phyloP scores from a whole-genome alignment of 1,140 invertebrate genomes.

The Drosophila nigrodunni region DNA sequence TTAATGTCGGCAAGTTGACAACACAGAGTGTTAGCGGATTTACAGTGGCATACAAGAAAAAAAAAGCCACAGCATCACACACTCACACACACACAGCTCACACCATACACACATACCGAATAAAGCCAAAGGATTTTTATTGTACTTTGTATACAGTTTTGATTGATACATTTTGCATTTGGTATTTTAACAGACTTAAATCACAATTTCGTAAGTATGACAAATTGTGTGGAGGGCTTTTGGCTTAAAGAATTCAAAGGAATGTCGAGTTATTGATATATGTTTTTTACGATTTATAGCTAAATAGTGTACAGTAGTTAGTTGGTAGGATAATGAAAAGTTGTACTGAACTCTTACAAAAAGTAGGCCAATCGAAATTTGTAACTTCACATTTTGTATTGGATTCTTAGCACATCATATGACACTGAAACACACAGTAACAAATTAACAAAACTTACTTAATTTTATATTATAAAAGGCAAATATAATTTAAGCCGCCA shows the following conservation, averaged over 20 bases:
- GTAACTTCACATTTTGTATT: not conserved
- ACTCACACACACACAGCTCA: not conserved
- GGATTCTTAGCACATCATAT: not conserved
- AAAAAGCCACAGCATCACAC: slow-evolving; percentile 6
- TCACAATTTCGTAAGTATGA: slow-evolving; percentile 59
- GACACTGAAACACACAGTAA: not conserved
- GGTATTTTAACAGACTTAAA: slow-evolving; percentile 60
- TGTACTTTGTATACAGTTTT: slow-evolving; percentile 56
- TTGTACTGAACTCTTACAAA: too few relatives aligned
- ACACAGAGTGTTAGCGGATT: slow-evolving; percentile 78
- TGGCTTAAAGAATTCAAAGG: slow-evolving; percentile 19
- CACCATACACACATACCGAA: not conserved
- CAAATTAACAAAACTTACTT: not conserved
- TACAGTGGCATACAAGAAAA: slow-evolving; percentile 41
- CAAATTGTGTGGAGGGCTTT: slow-evolving; percentile 45
- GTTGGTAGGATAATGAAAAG: not conserved
- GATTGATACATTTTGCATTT: slow-evolving; percentile 74
- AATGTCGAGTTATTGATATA: not conserved
- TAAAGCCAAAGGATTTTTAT: slow-evolving; percentile 58
- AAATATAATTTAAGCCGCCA: slow-evolving; percentile 13
- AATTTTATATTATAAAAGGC: not conserved
- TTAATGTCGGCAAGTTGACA: slow-evolving; percentile 78
- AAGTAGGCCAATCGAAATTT: not conserved
- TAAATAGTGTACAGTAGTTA: not conserved
- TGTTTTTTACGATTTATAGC: not conserved